Evolutionary conservation across 2,888 invertebrate genomes (phyloP), one percentile per base, ranked within the genome.

Genomic region (Phalera bucephala): DNA sequence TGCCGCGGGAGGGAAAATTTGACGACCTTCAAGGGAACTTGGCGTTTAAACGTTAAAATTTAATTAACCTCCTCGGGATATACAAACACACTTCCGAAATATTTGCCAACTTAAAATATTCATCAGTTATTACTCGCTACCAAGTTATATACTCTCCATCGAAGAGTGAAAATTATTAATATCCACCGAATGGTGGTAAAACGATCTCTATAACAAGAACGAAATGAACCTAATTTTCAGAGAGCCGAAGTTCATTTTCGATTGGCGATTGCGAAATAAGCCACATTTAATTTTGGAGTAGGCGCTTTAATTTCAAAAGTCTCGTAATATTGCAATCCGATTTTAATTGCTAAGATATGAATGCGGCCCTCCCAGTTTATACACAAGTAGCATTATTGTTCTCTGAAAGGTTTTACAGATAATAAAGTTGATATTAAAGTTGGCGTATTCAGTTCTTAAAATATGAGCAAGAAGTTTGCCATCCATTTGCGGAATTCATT

Each of bases 331-430:
- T 58, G 51, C 52, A 51, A 54, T 52, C 45, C 42, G 31, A 54
- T 62, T 65, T 68, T 62, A 62, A 62, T 65, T 60, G 42, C 49
- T 32, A 30, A 46, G 47, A 57, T 40, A 38, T 33, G 35, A 35
- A 22, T 12, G 36, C 36, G 43, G 32, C 20, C 25, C 35, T 32
- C n/a, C 9, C 25, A 35, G 27, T 47, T 34, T 42, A 30, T 33
- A 46, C 10, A 9, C 27, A 43, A 38, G 36, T 27, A 23, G 19
- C 26, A 39, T 46, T n/a, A n/a, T n/a, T 45, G 33, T 37, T 33
- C 9, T 28, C 21, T 21, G 37, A 0, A 5, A 12, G 12, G 12
- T 12, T 1, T 6, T 12, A 25, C 6, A 6, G 3, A 21, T 8
- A 21, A 21, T 3, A 11, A 1, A 25, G 12, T 12, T 12, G 7